Evolutionary conservation across 2,888 invertebrate species (phyloP).

Genomic region (Rhamnusium bicolor): DNA sequence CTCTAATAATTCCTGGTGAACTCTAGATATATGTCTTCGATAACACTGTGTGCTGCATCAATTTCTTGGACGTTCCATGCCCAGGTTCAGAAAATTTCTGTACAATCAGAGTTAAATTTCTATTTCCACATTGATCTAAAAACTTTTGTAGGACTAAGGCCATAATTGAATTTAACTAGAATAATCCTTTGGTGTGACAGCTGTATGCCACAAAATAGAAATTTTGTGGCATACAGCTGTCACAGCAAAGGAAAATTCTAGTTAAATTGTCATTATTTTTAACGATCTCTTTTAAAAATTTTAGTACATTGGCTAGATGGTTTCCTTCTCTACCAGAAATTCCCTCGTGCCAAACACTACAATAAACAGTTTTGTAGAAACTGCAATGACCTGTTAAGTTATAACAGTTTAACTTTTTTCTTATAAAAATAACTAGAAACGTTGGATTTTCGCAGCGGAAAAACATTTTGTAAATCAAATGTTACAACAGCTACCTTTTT

Average conservation of each 20-base stretch:
- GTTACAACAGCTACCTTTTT: not conserved
- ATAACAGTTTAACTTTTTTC: not conserved
- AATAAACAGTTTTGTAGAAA: not conserved
- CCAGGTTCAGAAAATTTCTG: conserved; percentile 46
- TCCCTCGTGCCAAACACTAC: not conserved
- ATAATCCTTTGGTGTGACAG: not conserved
- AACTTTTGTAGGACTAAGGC: not conserved
- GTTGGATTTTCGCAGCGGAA: not conserved
- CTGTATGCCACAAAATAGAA: conserved; percentile 10
- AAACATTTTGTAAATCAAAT: not conserved
- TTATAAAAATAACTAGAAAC: not conserved
- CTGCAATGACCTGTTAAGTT: not conserved
- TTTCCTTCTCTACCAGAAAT: not conserved
- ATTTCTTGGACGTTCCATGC: conserved; percentile 44
- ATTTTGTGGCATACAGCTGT: conserved; percentile 14
- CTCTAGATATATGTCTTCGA: conserved; percentile 21
- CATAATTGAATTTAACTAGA: conserved; percentile 23
- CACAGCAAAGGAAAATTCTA: not conserved
- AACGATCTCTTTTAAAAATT: not conserved
- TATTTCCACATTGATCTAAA: conserved; percentile 1
- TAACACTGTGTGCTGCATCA: conserved; percentile 40
- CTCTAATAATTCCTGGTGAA: conserved; percentile 5
- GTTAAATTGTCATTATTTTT: not conserved
- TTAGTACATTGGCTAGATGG: not conserved
- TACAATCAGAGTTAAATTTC: conserved; percentile 18